A percentile compares a stretch with the other conserved stretches of the same genome.
Conservation (phyloP, 2,113 vertebrate genomes). For the Pipra filicauda region DNA sequence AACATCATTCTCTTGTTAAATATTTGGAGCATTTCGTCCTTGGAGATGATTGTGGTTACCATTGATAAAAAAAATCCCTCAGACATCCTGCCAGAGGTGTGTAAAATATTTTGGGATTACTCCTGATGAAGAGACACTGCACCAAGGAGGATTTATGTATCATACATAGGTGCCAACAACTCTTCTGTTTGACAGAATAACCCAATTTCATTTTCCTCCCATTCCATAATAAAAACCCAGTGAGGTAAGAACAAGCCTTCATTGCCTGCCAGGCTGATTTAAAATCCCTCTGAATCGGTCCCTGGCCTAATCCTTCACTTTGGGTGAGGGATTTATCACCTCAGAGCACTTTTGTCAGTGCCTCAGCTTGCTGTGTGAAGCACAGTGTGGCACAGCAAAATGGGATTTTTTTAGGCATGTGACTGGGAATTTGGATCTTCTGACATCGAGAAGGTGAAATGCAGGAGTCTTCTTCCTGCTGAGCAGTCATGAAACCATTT, state of each 20-base stretch:
- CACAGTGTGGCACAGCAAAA: fast-evolving
- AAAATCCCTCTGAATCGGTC: neutral
- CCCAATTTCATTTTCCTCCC: neutral
- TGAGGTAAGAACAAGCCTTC: neutral
- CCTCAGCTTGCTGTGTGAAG: neutral
- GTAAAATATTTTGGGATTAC: neutral
- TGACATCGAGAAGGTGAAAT: neutral
- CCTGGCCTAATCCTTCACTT: neutral
- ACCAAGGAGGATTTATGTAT: neutral
- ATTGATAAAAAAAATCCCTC: neutral
- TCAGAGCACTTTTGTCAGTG: fast-evolving
- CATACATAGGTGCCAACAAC: fast-evolving
- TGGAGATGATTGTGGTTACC: neutral
- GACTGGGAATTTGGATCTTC: neutral
- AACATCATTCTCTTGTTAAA: neutral
- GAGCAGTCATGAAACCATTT: neutral
- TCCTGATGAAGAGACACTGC: neutral
- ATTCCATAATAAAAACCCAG: neutral
- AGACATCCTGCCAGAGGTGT: no score
- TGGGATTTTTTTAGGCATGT: fast-evolving
- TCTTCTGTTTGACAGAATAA: neutral
- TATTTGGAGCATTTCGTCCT: neutral
- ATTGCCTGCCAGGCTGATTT: neutral
- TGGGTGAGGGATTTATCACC: neutral
- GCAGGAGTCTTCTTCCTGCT: neutral